Percentiles rank a stretch among this genome's conserved stretches.
Conservation (phyloP, 2,888 invertebrate species). For the Drosophila subsilvestris region DNA sequence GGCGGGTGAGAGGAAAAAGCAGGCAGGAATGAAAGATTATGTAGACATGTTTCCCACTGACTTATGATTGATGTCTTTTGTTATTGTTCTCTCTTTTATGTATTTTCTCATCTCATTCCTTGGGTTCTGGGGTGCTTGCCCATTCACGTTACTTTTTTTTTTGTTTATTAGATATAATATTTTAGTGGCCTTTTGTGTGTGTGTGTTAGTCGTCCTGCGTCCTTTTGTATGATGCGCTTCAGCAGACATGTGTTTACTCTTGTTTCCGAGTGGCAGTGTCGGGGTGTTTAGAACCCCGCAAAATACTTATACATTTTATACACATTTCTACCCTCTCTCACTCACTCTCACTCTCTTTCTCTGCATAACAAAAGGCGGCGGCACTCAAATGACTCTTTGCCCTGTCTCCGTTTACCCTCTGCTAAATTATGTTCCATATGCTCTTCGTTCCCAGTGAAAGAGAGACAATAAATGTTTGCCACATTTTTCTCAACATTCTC, state of each 20-base stretch:
- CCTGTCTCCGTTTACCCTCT: conserved; percentile 24
- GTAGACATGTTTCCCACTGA: conserved; percentile 62
- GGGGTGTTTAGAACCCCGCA: neutral
- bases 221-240: conserved; percentile 51
- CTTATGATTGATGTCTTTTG: conserved; percentile 81
- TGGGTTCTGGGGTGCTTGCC: conserved; percentile 10
- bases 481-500: conserved; percentile 72
- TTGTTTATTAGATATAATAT: conserved; percentile 76
- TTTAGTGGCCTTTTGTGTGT: conserved; percentile 69
- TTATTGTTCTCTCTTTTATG: conserved; percentile 49
- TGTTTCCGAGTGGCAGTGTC: conserved; percentile 31
- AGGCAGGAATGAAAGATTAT: conserved; percentile 44
- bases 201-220: conserved; percentile 41
- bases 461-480: conserved; percentile 61
- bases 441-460: conserved; percentile 20
- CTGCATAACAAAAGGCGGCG: conserved; percentile 67
- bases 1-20: conserved; percentile 10
- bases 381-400: conserved; percentile 68
- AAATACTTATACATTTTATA: conserved; percentile 36
- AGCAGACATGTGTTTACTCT: conserved; percentile 72
- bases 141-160: conserved; percentile 23
- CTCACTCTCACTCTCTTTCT: conserved; percentile 39
- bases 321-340: neutral
- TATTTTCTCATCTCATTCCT: conserved; percentile 30
- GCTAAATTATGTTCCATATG: conserved; percentile 67